Percentiles rank a stretch among this genome's conserved stretches.
These are phyloP conservation scores for Sinocyclocheilus rhinocerous DNA, from an alignment of 2,113 vertebrate genomes.

Conservation along the genomic window DNA sequence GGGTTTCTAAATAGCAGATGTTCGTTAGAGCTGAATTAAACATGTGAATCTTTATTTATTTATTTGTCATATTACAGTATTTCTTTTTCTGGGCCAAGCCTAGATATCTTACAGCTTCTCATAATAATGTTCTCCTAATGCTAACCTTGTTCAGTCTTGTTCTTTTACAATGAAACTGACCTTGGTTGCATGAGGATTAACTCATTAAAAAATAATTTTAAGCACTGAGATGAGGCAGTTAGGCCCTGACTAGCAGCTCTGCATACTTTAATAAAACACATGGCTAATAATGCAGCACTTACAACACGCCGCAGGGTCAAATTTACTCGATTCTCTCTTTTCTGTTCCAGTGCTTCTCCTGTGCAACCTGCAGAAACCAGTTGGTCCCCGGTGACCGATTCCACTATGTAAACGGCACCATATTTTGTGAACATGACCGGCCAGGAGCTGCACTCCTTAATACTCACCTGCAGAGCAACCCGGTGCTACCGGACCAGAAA, in stretches of 20 bases:
- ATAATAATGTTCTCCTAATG: slow-evolving; percentile 5
- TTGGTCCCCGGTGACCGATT: slow-evolving; percentile 82
- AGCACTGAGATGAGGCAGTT: not conserved
- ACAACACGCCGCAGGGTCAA: not conserved
- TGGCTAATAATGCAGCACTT: not conserved
- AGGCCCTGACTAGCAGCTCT: slow-evolving; percentile 12
- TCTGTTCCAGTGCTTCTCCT: slow-evolving; percentile 79
- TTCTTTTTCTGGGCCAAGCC: not conserved
- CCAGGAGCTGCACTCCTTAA: slow-evolving; percentile 71
- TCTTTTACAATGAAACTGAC: not conserved
- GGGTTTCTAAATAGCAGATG: not conserved
- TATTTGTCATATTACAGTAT: not conserved
- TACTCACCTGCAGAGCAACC: slow-evolving; percentile 74
- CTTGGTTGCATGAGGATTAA: not conserved
- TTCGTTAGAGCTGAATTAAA: slow-evolving; percentile 21
- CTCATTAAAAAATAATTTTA: not conserved
- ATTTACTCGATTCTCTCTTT: not conserved
- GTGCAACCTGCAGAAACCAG: slow-evolving; percentile 80
- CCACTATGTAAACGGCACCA: slow-evolving; percentile 80
- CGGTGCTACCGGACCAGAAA: slow-evolving; percentile 81
- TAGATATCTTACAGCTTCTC: slow-evolving; percentile 4
- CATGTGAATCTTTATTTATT: not conserved
- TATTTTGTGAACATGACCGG: slow-evolving; percentile 83
- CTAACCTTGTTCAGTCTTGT: not conserved
- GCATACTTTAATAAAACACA: not conserved